Evolutionary conservation across 1,140 invertebrate genomes (phyloP), one percentile per base, ranked within the genome.

Genomic region (Drosophila nasuta): DNA sequence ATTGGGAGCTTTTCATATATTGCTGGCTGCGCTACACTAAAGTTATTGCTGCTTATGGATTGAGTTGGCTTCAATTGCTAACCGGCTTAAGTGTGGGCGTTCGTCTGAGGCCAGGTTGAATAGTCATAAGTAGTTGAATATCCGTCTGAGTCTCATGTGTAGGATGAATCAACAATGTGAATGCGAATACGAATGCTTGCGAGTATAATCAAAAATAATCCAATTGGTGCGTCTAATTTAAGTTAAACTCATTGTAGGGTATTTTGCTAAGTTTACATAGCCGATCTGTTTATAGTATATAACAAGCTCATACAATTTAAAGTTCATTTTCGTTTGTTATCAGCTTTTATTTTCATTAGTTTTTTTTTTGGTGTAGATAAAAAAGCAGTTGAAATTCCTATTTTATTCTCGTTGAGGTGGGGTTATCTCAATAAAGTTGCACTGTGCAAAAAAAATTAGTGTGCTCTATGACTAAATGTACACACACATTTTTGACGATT

Each of bases 261-360:
- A 62, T 43, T 45, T 17, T 4, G 2, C 1, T 35, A 20, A 28
- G 59, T 57, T 59, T 11, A 1, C 4, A 25, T 7, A 6, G 17
- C 6, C 64, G 7, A 60, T 51, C 66, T 43, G 7, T 33, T 7
- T 25, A 51, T 60, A 52, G 57, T 52, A 52, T 45, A 62, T 45
- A 25, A 25, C 20, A 25, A 25, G 0, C 20, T 25, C 20, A 58
- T 66, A 59, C 57, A 69, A 56, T 82, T 79, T 64, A 58, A 77
- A 70, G 65, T 87, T 86, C 35, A 43, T 67, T 87, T 81, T 81
- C 57, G 74, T 63, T 77, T 70, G 49, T 74, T 88, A 87, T 87
- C 82, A 80, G 35, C 63, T 67, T 72, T 59, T 65, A 51, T 65
- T 51, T 72, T 74, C 48, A 62, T 65, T 69, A 72, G 43, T 45